Percentiles rank a stretch among this genome's conserved stretches.
These are phyloP conservation scores for Agonum fuliginosum DNA, from an alignment of 2,888 invertebrate species.

Conservation along the genomic window DNA sequence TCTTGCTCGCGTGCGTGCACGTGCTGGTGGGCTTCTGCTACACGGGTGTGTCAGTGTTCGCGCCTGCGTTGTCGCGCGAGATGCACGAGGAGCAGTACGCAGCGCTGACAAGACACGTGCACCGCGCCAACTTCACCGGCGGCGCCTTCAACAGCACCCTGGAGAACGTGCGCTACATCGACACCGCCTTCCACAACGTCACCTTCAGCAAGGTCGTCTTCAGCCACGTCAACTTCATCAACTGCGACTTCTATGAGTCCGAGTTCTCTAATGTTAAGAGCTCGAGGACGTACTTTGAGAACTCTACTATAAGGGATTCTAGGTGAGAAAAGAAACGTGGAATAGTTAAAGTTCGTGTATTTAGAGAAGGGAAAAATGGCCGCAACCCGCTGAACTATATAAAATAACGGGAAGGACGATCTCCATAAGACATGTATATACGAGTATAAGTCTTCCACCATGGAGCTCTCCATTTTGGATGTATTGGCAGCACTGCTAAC, in stretches of 20 bases:
- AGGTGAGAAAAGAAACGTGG: too few species aligned
- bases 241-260: conserved; percentile 81
- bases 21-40: conserved; percentile 74
- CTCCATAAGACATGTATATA: too few species aligned
- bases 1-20: conserved; percentile 77
- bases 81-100: conserved; percentile 71
- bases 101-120: conserved; percentile 66
- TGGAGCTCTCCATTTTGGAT: too few species aligned
- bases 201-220: conserved; percentile 81
- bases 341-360: too few species aligned
- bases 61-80: conserved; percentile 73
- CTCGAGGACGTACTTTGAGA: conserved; percentile 80
- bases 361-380: too few species aligned
- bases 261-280: conserved; percentile 84
- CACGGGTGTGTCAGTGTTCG: conserved; percentile 76
- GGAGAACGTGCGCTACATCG: conserved; percentile 79
- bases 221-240: conserved; percentile 82
- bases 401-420: too few species aligned
- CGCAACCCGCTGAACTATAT: too few species aligned
- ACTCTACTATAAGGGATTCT: conserved; percentile 78
- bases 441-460: too few species aligned
- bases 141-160: conserved; percentile 77
- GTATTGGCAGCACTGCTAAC: too few species aligned
- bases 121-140: conserved; percentile 67
- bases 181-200: conserved; percentile 78